Evolutionary conservation across 2,797 vertebrate species (phyloP).

Genomic region (Anas capensis): DNA sequence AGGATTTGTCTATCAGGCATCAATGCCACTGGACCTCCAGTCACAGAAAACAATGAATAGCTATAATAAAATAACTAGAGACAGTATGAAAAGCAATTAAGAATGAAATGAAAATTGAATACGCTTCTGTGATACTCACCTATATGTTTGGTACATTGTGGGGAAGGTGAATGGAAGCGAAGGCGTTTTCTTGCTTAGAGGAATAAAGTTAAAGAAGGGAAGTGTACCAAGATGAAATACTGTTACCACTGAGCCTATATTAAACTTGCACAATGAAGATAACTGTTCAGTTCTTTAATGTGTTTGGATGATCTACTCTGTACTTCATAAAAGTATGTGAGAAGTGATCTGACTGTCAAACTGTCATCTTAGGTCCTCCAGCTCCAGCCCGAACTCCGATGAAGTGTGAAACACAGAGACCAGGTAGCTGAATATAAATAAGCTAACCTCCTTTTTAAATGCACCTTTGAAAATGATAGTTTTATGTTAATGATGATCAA

Average conservation of each 20-base stretch:
- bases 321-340: not conserved
- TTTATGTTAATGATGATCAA: not conserved
- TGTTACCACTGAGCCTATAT: not conserved
- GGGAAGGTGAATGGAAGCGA: not conserved
- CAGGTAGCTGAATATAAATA: constrained; percentile 30
- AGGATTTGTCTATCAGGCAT: not conserved
- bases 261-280: not conserved
- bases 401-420: not conserved
- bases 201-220: not conserved
- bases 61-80: not conserved
- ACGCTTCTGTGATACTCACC: not conserved
- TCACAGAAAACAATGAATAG: not conserved
- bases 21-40: not conserved
- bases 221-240: not conserved
- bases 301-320: not conserved
- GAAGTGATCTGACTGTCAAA: constrained; percentile 23
- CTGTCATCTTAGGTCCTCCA: constrained; percentile 50
- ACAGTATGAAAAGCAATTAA: not conserved
- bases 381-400: not conserved
- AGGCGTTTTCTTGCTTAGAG: not conserved
- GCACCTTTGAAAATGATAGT: not conserved
- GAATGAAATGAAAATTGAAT: not conserved
- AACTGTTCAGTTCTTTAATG: not conserved
- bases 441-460: not conserved
- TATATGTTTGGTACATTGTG: not conserved